Percentiles rank a stretch among this genome's conserved stretches.
Evolutionary conservation across 2,113 vertebrate genomes (phyloP).

Genomic region (Mustelus asterias): DNA sequence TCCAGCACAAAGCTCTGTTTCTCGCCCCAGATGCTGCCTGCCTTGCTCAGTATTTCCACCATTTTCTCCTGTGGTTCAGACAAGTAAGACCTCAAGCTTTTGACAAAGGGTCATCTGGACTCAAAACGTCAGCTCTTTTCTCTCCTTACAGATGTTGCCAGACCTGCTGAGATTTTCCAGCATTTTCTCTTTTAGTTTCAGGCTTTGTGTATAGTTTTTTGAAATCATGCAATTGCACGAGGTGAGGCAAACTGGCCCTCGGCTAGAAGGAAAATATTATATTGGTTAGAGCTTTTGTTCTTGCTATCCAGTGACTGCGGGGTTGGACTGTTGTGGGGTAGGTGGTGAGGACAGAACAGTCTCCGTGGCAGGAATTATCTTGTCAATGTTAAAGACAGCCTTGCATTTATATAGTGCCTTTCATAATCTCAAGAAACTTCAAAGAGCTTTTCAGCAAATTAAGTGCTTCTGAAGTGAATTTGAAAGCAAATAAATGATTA

Average conservation of each 20-base stretch:
- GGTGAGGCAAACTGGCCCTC: neutral
- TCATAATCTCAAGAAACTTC: neutral
- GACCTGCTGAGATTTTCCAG: no score
- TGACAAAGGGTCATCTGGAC: no score
- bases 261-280: neutral
- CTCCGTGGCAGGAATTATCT: neutral
- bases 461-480: neutral
- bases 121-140: no score
- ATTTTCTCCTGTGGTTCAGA: no score
- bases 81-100: no score
- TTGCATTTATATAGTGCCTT: neutral
- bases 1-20: no score
- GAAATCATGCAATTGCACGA: no score
- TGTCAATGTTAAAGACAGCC: neutral
- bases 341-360: neutral
- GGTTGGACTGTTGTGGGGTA: neutral
- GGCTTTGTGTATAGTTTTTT: no score
- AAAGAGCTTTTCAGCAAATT: neutral
- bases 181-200: no score
- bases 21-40: no score
- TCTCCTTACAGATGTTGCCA: no score
- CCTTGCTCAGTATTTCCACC: no score
- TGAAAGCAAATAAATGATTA: neutral
- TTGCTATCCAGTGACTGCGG: neutral
- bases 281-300: neutral